phyloP scores from a whole-genome alignment of 1,140 invertebrate species.

The Drosophila serrata region DNA sequence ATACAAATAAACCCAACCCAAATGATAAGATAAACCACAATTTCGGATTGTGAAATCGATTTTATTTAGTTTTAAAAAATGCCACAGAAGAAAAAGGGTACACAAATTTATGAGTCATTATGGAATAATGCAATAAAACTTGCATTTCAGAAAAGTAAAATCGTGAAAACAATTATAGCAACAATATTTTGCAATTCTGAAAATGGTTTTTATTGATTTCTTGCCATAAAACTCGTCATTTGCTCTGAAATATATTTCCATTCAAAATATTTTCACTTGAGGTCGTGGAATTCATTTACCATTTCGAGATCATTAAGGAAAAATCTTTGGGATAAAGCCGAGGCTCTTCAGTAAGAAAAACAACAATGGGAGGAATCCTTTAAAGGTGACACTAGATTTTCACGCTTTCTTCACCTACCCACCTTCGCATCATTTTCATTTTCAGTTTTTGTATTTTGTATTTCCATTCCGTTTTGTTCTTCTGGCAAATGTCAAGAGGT shows the following conservation, averaged over 20 bases:
- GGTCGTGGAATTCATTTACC: slow-evolving; percentile 38
- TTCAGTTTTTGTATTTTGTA: not conserved
- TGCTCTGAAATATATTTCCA: slow-evolving; percentile 29
- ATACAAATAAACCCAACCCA: slow-evolving; percentile 11
- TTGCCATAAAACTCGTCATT: slow-evolving; percentile 23
- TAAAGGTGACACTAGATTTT: slow-evolving; percentile 48
- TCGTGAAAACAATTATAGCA: slow-evolving; percentile 7
- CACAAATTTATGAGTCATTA: not conserved
- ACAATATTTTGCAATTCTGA: slow-evolving; percentile 5
- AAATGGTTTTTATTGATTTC: slow-evolving; percentile 17
- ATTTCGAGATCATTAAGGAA: slow-evolving; percentile 50
- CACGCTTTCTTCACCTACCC: slow-evolving; percentile 23
- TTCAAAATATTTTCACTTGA: slow-evolving; percentile 26
- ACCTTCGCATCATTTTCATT: not conserved
- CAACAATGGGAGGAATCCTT: slow-evolving; percentile 38
- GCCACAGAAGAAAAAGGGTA: not conserved
- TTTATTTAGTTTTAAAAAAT: slow-evolving; percentile 2
- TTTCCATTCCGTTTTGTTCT: slow-evolving; percentile 23
- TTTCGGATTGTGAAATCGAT: slow-evolving; percentile 20
- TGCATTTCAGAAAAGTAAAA: too few relatives aligned
- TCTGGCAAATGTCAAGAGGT: slow-evolving; percentile 50
- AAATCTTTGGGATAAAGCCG: slow-evolving; percentile 19
- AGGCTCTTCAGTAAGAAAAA: slow-evolving; percentile 1
- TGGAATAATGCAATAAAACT: not conserved
- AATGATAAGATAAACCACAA: slow-evolving; percentile 65